Percentiles rank a stretch among this genome's conserved stretches.
These are phyloP conservation scores for Falco peregrinus DNA, from an alignment of 2,797 vertebrate species.

Conservation along the genomic window DNA sequence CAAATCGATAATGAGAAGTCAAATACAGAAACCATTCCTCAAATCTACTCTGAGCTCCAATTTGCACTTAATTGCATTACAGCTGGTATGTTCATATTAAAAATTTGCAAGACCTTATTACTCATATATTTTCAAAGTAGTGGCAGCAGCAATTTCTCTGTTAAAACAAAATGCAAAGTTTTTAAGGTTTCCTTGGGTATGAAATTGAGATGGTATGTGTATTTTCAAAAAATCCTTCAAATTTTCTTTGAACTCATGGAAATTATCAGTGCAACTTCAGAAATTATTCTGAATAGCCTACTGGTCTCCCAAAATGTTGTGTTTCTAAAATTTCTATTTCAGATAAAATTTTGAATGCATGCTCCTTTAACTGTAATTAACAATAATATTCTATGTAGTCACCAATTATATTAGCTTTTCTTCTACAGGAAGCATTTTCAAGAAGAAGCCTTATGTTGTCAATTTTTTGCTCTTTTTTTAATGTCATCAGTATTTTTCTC, in stretches of 20 bases:
- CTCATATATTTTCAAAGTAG: not conserved
- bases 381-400: not conserved
- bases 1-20: slow-evolving; percentile 38
- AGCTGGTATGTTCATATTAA: slow-evolving; percentile 29
- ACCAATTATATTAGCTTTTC: not conserved
- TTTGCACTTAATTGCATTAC: slow-evolving; percentile 38
- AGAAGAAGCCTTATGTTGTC: not conserved
- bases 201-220: not conserved
- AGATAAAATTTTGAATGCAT: not conserved
- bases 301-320: not conserved
- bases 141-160: not conserved
- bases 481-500: not conserved
- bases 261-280: not conserved
- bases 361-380: not conserved
- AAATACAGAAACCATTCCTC: not conserved
- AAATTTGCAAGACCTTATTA: slow-evolving; percentile 10
- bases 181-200: not conserved
- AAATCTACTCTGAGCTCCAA: not conserved
- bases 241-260: not conserved
- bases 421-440: slow-evolving; percentile 3
- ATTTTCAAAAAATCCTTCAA: not conserved
- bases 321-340: not conserved
- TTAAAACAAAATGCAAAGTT: not conserved
- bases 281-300: not conserved
- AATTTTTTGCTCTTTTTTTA: not conserved